Base-by-base conservation (phyloP, 1,140 invertebrate genomes). In the Portunus trituberculatus region DNA sequence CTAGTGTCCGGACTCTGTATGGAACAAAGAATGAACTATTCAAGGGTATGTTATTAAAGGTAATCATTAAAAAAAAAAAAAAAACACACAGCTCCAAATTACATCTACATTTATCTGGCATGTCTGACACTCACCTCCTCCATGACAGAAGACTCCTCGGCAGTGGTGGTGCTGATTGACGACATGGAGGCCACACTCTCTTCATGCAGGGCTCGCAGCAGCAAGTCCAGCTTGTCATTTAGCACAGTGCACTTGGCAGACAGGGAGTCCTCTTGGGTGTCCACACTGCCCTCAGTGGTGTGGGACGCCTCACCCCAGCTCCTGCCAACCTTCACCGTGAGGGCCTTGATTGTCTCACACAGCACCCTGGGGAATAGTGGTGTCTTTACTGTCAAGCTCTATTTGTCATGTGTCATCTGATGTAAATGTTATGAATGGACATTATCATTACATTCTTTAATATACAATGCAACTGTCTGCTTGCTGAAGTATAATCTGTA, bases 261-360 rank as follows among this genome's bases (percentile, higher is more conserved):
- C 76, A 98, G 96, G 10, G 93, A 83, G 29, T 96, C 93, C 96
- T 94, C 96, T 28, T 96, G 96, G 98, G 97, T 95, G 98, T 97
- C 96, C 98, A 98, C 25, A 97, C 97, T 96, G 29, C 93, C 86
- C 25, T 87, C 94, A 29, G 76, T 39, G 12, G 88, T 83, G 20
- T 83, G 84, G 6, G 93, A 91, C 25, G 25, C 89, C 39, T 92
- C 94, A 97, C 97, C 97, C 97, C 91, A 95, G 83, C 92, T 95
- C n/a, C 96, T 97, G 96, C 97, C 97, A 52, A 97, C 97, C 96
- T 97, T 98, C 2, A 97, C 96, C 25, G 98, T 97, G 96, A 99
- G 98, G 94, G 98, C 98, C 97, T 98, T 98, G 0, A 99, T 98
- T 1, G 98, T 98, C 96, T 98, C 98, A 97, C 98, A 98, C 32